phyloP scores from a whole-genome alignment of 2,113 vertebrate species.

The Steatornis caripensis region DNA sequence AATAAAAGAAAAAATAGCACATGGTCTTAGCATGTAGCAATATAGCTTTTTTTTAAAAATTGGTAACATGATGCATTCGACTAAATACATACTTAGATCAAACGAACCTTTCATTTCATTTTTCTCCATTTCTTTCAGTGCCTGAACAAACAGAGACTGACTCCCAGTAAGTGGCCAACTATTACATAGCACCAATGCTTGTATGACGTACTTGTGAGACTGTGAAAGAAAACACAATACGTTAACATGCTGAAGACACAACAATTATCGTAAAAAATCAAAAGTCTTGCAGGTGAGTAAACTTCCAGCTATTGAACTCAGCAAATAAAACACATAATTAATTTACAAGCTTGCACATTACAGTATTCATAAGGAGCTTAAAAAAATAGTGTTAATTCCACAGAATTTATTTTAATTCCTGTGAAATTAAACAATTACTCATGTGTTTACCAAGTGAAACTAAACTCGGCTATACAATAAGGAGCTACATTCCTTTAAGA shows the following conservation, averaged over 20 bases:
- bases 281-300: background rate
- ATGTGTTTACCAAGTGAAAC: background rate
- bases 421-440: constrained; percentile 19
- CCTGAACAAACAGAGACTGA: constrained; percentile 74
- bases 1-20: background rate
- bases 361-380: background rate
- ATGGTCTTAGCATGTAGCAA: background rate
- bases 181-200: constrained; percentile 79
- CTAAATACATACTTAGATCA: background rate
- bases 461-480: background rate
- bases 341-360: background rate
- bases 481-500: background rate
- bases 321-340: background rate
- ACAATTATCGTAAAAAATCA: background rate
- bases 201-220: constrained; percentile 83
- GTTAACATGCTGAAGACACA: background rate
- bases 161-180: constrained; percentile 84
- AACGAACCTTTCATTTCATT: constrained; percentile 79
- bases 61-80: background rate
- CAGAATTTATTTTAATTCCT: background rate
- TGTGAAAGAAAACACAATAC: constrained; percentile 59
- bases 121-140: constrained; percentile 79
- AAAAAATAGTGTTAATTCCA: constrained; percentile 12
- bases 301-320: background rate
- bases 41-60: background rate